phyloP scores from a whole-genome alignment of 2,797 vertebrate genomes.

The Cygnus olor region DNA sequence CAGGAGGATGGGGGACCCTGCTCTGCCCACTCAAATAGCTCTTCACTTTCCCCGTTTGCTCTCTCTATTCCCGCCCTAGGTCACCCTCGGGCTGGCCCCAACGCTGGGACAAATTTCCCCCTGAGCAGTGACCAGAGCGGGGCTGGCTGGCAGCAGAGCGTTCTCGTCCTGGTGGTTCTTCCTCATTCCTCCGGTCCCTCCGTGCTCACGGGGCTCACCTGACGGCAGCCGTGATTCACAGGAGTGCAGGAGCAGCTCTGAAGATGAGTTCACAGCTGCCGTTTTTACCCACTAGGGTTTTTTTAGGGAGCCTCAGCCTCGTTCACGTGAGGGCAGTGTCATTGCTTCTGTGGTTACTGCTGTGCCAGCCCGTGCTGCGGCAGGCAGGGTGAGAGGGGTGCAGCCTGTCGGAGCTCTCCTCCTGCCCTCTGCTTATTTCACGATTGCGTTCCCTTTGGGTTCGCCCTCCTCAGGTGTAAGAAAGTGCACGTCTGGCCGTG shows the following conservation, averaged over 20 bases:
- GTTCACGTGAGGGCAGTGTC: accelerated
- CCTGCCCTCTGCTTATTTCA: not conserved
- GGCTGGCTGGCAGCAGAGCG: not conserved
- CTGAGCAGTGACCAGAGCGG: not conserved
- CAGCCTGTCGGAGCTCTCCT: not conserved
- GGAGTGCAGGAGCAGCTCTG: not conserved
- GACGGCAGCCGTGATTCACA: not conserved
- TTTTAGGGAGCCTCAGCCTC: not conserved
- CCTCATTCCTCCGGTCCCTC: not conserved
- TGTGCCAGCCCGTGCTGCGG: not conserved
- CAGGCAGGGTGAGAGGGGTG: accelerated
- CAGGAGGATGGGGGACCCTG: too few relatives aligned
- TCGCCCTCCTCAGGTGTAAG: not conserved
- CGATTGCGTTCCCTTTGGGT: not conserved
- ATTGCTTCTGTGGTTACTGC: not conserved
- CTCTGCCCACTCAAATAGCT: not conserved
- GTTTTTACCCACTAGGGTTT: accelerated
- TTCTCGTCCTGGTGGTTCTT: not conserved
- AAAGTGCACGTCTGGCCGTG: not conserved
- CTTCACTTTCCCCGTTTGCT: not conserved
- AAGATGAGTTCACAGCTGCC: not conserved
- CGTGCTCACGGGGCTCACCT: not conserved
- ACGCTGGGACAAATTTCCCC: accelerated
- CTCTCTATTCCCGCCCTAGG: not conserved
- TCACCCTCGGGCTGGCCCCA: not conserved